phyloP scores from a whole-genome alignment of 2,888 invertebrate genomes.

The Axea sp. region DNA sequence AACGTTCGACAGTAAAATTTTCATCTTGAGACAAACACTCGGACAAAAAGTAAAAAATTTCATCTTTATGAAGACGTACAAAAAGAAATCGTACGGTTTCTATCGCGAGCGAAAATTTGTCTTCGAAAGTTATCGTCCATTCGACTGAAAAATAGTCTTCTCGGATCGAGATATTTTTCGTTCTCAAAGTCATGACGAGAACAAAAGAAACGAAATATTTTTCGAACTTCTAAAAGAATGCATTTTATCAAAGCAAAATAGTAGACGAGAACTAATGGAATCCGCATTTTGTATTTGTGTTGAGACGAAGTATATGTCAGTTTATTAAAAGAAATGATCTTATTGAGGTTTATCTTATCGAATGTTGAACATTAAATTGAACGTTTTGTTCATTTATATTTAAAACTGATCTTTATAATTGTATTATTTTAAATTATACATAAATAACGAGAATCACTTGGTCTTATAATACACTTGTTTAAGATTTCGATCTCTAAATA shows the following conservation, averaged over 20 bases:
- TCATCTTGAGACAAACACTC: slow-evolving; percentile 57
- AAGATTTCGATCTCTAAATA: slow-evolving; percentile 2
- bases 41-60: slow-evolving; percentile 51
- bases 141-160: slow-evolving; percentile 12
- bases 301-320: too few species aligned
- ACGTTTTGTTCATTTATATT: too few species aligned
- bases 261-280: too few species aligned
- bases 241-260: too few species aligned
- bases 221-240: slow-evolving; percentile 7
- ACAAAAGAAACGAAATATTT: slow-evolving; percentile 6
- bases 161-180: background rate
- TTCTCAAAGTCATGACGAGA: background rate
- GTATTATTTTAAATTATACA: too few species aligned
- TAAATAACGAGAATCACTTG: too few species aligned
- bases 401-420: too few species aligned
- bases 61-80: slow-evolving; percentile 18
- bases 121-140: slow-evolving; percentile 30
- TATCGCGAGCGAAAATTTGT: slow-evolving; percentile 11
- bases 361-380: too few species aligned
- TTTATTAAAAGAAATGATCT: too few species aligned
- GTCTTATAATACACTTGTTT: too few species aligned
- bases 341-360: too few species aligned
- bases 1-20: slow-evolving; percentile 61
- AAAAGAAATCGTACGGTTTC: slow-evolving; percentile 9
- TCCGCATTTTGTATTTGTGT: too few species aligned